Evolutionary conservation across 2,797 vertebrate species (phyloP).

Genomic region (Luscinia luscinia): DNA sequence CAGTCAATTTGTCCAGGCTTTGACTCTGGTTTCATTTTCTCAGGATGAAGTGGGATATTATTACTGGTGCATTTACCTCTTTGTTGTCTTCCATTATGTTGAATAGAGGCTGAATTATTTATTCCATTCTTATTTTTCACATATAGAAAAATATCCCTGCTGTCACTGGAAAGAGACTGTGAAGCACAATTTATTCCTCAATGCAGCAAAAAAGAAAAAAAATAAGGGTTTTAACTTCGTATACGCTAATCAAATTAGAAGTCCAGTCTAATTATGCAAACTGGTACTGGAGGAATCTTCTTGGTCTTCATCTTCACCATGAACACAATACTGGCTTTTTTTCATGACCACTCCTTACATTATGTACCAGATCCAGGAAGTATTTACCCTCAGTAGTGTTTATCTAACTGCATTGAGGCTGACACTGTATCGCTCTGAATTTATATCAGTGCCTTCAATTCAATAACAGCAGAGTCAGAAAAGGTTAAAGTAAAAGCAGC

Average conservation of each 20-base stretch:
- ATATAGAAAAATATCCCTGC: not conserved
- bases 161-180: not conserved
- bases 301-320: not conserved
- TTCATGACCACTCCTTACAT: not conserved
- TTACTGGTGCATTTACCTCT: not conserved
- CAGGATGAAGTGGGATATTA: not conserved
- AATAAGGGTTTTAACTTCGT: not conserved
- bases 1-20: not conserved
- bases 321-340: not conserved
- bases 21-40: not conserved
- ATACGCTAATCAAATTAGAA: not conserved
- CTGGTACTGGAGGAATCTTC: not conserved
- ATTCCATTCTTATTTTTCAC: not conserved
- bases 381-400: not conserved
- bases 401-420: not conserved
- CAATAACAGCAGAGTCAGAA: not conserved
- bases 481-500: not conserved
- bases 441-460: not conserved
- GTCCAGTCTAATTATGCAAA: not conserved
- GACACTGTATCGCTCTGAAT: not conserved
- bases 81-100: not conserved
- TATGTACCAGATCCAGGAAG: not conserved
- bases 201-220: not conserved
- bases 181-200: not conserved
- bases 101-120: not conserved